Conservation (phyloP, 2,113 vertebrate genomes). For the Plotosus lineatus region DNA sequence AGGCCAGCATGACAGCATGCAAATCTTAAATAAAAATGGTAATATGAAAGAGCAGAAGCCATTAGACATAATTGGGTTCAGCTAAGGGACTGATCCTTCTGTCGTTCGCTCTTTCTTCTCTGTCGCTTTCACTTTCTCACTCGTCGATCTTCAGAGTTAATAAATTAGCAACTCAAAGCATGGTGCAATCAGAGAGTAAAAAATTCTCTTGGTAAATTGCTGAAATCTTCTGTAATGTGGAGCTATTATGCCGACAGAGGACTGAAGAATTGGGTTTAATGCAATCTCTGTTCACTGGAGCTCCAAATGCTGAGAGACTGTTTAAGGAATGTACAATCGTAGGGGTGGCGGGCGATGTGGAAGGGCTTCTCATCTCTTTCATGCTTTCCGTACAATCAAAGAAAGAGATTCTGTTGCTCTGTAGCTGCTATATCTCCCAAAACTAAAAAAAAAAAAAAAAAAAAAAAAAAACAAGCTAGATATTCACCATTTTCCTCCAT, state of each 20-base stretch:
- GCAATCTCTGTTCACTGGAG: conserved; percentile 32
- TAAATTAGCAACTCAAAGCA: conserved; percentile 47
- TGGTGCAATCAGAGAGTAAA: conserved; percentile 38
- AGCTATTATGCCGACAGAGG: conserved; percentile 43
- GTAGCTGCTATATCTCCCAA: neutral
- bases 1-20: conserved; percentile 58
- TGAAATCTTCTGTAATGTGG: conserved; percentile 47
- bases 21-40: conserved; percentile 61
- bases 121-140: conserved; percentile 35
- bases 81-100: conserved; percentile 33
- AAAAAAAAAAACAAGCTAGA: no score
- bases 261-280: conserved; percentile 43
- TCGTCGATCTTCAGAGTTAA: conserved; percentile 38
- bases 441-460: no score
- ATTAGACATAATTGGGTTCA: conserved; percentile 37
- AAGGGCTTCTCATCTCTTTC: conserved; percentile 13
- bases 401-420: neutral
- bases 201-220: conserved; percentile 48
- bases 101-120: conserved; percentile 15
- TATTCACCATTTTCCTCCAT: no score
- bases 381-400: conserved; percentile 15
- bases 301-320: conserved; percentile 19
- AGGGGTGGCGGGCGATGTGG: neutral
- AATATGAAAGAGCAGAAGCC: conserved; percentile 52
- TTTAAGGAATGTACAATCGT: conserved; percentile 34